phyloP scores from a whole-genome alignment of 2,797 vertebrate species.

The Hephaestus fuliginosus region DNA sequence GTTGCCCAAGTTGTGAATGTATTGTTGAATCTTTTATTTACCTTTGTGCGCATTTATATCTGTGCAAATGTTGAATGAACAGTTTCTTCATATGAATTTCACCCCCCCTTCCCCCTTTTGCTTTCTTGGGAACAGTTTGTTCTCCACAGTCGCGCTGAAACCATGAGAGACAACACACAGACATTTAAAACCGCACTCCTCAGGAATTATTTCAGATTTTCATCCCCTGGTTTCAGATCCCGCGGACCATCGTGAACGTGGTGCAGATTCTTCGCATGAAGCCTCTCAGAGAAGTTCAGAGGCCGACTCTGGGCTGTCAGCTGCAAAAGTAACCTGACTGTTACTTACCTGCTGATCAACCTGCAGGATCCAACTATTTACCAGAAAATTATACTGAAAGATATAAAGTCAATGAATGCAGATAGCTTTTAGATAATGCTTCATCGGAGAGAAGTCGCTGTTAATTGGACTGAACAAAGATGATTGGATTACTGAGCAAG shows the following conservation, averaged over 20 bases:
- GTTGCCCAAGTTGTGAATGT: constrained; percentile 1
- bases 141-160: neutral
- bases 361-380: neutral
- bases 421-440: neutral
- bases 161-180: neutral
- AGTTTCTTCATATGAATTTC: constrained; percentile 14
- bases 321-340: constrained; percentile 67
- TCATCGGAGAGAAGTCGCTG: neutral
- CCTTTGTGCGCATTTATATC: neutral
- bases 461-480: neutral
- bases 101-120: too few relatives aligned
- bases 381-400: neutral
- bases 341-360: neutral
- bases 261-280: constrained; percentile 78
- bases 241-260: constrained; percentile 80
- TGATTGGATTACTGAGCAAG: neutral
- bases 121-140: constrained; percentile 10
- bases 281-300: constrained; percentile 72
- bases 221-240: constrained; percentile 66
- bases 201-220: neutral
- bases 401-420: neutral
- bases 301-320: constrained; percentile 63
- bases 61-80: neutral
- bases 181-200: neutral
- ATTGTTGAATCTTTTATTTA: constrained; percentile 1